Evolutionary conservation across 2,888 invertebrate species (phyloP).

Genomic region (Erannis defoliaria): DNA sequence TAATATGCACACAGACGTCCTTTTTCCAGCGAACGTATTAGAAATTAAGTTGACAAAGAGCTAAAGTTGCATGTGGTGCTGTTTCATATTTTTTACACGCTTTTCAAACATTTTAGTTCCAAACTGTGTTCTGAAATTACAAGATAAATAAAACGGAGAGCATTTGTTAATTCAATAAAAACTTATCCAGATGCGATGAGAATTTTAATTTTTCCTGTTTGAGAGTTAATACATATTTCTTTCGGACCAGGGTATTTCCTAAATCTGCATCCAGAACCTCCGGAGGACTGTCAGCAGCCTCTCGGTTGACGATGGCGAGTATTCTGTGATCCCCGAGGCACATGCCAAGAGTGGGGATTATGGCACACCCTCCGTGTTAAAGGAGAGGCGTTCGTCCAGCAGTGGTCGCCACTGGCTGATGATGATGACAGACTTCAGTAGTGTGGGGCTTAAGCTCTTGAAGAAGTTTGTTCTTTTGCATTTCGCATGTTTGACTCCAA

Average conservation of each 20-base stretch:
- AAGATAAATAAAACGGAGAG: conserved; percentile 28
- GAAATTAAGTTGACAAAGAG: conserved; percentile 67
- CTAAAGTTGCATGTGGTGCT: conserved; percentile 38
- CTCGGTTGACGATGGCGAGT: too few relatives aligned
- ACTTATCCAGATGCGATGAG: conserved; percentile 7
- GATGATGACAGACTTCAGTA: too few relatives aligned
- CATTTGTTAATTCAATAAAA: conserved; percentile 20
- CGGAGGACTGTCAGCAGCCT: too few relatives aligned
- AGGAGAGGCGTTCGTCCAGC: too few relatives aligned
- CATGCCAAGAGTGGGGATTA: too few relatives aligned
- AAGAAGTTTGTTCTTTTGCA: conserved; percentile 28
- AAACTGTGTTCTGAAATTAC: conserved; percentile 26
- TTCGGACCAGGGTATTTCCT: too few relatives aligned
- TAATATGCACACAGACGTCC: conserved; percentile 51
- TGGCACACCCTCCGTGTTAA: too few relatives aligned
- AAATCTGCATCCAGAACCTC: too few relatives aligned
- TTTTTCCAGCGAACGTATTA: conserved; percentile 41
- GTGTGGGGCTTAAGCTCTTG: too few relatives aligned
- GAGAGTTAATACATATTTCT: conserved; percentile 22
- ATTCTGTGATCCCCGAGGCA: too few relatives aligned
- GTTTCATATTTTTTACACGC: conserved; percentile 33
- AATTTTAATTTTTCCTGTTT: conserved; percentile 26
- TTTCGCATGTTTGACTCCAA: conserved; percentile 21
- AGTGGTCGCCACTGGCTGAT: too few relatives aligned
- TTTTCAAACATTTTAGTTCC: conserved; percentile 30